Conservation (phyloP, 1,140 invertebrate species). For the Drosophila kurseongensis region DNA sequence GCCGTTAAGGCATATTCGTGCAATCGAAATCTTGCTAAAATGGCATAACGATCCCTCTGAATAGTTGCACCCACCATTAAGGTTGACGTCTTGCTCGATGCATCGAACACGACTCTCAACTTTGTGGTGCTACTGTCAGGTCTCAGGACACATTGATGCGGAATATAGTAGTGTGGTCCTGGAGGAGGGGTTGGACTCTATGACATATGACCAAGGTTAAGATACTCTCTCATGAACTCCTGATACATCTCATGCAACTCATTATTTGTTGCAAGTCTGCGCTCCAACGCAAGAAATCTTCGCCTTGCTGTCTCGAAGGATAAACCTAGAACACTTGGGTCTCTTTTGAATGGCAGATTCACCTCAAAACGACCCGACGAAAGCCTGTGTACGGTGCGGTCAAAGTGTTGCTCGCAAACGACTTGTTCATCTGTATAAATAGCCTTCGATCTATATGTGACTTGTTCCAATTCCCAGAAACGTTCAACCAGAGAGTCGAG, state of each 20-base stretch:
- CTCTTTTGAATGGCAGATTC: too few species aligned
- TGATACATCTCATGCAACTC: constrained; percentile 4
- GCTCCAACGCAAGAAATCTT: constrained; percentile 3
- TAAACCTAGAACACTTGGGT: background rate
- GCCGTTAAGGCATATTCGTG: constrained; percentile 6
- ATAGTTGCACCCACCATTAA: constrained; percentile 70
- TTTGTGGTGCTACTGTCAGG: constrained; percentile 67
- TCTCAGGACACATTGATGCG: constrained; percentile 75
- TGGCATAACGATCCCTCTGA: constrained; percentile 43
- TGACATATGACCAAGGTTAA: constrained; percentile 22
- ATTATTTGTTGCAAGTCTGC: background rate
- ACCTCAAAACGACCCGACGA: too few species aligned
- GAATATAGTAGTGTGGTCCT: constrained; percentile 34
- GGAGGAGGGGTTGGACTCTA: background rate
- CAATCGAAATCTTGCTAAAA: constrained; percentile 28
- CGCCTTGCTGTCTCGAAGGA: constrained; percentile 3
- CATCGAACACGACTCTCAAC: constrained; percentile 51
- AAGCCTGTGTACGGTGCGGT: too few species aligned
- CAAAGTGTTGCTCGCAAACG: too few species aligned
- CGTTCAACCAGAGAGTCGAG: too few species aligned
- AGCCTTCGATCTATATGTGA: too few species aligned
- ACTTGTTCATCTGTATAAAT: background rate
- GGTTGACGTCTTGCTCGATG: constrained; percentile 37
- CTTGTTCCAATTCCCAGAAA: too few species aligned
- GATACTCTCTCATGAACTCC: constrained; percentile 29